Evolutionary conservation across 2,888 invertebrate genomes (phyloP).

Genomic region (Ophion costatus): DNA sequence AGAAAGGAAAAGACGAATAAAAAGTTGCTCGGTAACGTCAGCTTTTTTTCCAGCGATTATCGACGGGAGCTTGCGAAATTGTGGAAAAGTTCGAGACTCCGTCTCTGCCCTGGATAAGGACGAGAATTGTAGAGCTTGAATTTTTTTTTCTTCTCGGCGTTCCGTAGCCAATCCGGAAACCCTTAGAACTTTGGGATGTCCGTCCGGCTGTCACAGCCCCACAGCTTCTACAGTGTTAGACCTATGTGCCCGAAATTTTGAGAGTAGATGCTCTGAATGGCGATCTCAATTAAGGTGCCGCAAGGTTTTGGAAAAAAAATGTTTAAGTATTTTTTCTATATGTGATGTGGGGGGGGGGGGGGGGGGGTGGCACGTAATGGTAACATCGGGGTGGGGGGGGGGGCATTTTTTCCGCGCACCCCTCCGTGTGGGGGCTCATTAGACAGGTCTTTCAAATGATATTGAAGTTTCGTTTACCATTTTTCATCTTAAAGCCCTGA

Average conservation of each 20-base stretch:
- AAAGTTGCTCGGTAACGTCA: conserved; percentile 23
- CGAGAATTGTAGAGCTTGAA: neutral
- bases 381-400: too few relatives aligned
- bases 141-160: neutral
- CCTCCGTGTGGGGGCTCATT: too few relatives aligned
- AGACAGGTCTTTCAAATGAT: too few relatives aligned
- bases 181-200: neutral
- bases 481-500: neutral
- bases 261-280: too few relatives aligned
- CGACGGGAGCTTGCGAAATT: conserved; percentile 43
- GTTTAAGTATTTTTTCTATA: too few relatives aligned
- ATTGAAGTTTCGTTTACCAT: too few relatives aligned
- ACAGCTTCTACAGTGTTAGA: neutral
- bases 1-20: neutral
- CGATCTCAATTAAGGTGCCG: too few relatives aligned
- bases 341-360: too few relatives aligned
- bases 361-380: too few relatives aligned
- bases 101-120: neutral
- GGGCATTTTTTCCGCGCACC: too few relatives aligned
- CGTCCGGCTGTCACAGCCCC: neutral
- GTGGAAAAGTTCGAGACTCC: conserved; percentile 1
- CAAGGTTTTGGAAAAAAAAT: too few relatives aligned
- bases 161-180: neutral
- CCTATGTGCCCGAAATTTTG: too few relatives aligned
- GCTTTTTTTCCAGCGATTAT: conserved; percentile 54